Evolutionary conservation across 2,888 invertebrate species (phyloP).

Genomic region (Lithophane semibrunnea): DNA sequence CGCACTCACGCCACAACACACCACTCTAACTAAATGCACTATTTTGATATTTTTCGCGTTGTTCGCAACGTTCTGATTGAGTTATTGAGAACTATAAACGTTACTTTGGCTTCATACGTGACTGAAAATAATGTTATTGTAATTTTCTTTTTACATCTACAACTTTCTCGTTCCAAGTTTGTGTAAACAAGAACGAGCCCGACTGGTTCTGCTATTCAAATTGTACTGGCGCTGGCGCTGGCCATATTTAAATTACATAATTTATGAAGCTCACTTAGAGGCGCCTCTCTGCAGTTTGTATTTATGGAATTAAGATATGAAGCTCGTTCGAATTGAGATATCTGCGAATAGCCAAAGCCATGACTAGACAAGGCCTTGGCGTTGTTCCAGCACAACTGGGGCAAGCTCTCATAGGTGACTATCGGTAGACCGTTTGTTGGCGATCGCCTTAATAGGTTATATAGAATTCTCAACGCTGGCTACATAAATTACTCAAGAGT

Average conservation of each 20-base stretch:
- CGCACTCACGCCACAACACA: conserved; percentile 62
- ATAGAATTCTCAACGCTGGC: conserved; percentile 74
- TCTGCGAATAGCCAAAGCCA: conserved; percentile 75
- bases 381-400: conserved; percentile 84
- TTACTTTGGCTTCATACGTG: conserved; percentile 63
- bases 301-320: conserved; percentile 69
- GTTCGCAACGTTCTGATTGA: conserved; percentile 56
- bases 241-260: conserved; percentile 44
- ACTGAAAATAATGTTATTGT: conserved; percentile 58
- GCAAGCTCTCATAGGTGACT: conserved; percentile 82
- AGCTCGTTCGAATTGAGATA: conserved; percentile 70
- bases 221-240: conserved; percentile 27
- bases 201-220: conserved; percentile 43
- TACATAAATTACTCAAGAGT: conserved; percentile 67
- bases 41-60: conserved; percentile 63
- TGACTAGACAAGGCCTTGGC: conserved; percentile 83
- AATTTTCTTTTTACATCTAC: conserved; percentile 41
- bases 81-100: conserved; percentile 58
- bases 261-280: conserved; percentile 44
- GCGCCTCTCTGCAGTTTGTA: conserved; percentile 47
- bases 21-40: conserved; percentile 58
- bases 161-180: conserved; percentile 45
- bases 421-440: conserved; percentile 85
- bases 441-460: conserved; percentile 84
- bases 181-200: conserved; percentile 42